A percentile compares a stretch with the other conserved stretches of the same genome.
phyloP scores from a whole-genome alignment of 2,888 invertebrate genomes.

The Yponomeuta plumbellus region DNA sequence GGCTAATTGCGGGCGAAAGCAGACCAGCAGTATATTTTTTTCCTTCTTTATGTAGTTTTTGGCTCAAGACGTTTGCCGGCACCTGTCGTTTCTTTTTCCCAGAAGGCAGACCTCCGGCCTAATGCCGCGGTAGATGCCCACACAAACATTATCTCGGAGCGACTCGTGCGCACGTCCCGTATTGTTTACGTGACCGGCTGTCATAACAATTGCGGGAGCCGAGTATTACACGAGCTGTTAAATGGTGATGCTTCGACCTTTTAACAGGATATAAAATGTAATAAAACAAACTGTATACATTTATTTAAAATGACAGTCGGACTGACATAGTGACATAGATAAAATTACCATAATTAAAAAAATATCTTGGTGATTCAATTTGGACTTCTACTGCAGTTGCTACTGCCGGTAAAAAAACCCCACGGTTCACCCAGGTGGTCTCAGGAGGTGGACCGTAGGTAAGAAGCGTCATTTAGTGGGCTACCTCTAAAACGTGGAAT shows the following conservation, averaged over 20 bases:
- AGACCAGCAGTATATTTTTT: no score
- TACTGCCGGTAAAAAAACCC: no score
- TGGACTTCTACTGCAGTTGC: no score
- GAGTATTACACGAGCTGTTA: conserved; percentile 6
- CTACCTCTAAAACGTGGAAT: no score
- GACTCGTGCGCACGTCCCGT: conserved; percentile 46
- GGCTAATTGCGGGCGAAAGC: no score
- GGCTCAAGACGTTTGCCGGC: no score
- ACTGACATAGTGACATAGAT: neutral
- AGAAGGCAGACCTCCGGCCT: neutral
- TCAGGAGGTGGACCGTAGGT: no score
- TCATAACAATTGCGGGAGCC: conserved; percentile 42
- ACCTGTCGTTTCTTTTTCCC: neutral
- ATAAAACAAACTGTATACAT: neutral
- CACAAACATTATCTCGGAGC: conserved; percentile 46
- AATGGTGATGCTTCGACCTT: neutral
- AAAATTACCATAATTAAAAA: no score
- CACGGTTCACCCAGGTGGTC: no score
- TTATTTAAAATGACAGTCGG: neutral
- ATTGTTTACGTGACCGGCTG: conserved; percentile 62
- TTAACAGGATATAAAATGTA: neutral
- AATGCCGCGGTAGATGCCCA: conserved; percentile 28
- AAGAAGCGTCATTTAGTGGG: no score
- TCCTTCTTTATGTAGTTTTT: no score
- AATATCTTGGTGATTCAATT: no score